phyloP scores from a whole-genome alignment of 2,888 invertebrate species.

The Branchellion lobata region DNA sequence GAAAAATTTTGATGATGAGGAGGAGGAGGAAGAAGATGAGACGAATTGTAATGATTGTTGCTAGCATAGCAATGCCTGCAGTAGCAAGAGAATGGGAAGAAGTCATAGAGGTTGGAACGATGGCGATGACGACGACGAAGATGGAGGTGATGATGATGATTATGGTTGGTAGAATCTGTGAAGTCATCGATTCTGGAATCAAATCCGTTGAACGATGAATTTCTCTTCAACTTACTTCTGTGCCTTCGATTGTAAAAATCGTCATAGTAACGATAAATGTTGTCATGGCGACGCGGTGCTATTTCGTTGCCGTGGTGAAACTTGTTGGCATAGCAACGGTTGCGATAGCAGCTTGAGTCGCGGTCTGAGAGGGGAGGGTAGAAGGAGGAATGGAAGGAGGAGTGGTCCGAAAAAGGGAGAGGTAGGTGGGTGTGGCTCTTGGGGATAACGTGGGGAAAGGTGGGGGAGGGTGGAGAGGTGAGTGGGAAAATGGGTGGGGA shows the following conservation, averaged over 20 bases:
- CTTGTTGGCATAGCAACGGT: too few species aligned
- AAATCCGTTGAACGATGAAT: slow-evolving; percentile 3
- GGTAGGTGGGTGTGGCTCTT: neutral
- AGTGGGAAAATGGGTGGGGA: too few species aligned
- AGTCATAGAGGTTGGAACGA: too few species aligned
- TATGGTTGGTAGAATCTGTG: neutral
- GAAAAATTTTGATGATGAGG: too few species aligned
- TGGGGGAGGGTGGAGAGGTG: neutral
- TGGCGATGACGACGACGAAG: too few species aligned
- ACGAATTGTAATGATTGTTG: too few species aligned
- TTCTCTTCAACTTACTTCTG: neutral
- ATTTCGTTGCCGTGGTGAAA: neutral
- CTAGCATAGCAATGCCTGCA: too few species aligned
- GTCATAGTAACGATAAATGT: slow-evolving; percentile 5
- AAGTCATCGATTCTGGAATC: neutral
- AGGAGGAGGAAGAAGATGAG: too few species aligned
- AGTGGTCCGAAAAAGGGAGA: neutral
- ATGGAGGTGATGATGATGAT: too few species aligned
- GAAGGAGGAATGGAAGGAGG: neutral
- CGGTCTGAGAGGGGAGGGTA: too few species aligned
- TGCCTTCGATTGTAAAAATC: neutral
- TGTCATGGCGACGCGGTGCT: neutral
- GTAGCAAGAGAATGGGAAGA: too few species aligned
- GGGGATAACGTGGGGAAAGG: neutral
- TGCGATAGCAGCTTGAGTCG: too few species aligned